Evolutionary conservation across 2,888 invertebrate species (phyloP), one percentile per base, ranked within the genome.

Genomic region (Seladonia tumulorum): DNA sequence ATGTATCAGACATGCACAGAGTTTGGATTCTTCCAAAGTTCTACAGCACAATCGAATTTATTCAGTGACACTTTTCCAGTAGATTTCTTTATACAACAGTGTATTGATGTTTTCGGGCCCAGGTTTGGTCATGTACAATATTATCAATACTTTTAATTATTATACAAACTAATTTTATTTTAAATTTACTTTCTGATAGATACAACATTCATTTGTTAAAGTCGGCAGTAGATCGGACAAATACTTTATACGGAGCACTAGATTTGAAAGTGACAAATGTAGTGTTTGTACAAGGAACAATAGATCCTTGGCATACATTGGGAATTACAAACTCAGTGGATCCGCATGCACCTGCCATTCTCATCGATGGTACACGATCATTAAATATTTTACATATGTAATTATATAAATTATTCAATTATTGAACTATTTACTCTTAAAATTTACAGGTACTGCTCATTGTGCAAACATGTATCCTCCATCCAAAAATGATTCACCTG

Each of bases 1-100:
- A 97, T 96, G 83, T 99, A 98, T 94, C 99, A 99, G 95, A 99
- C 99, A 0, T 99, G 99, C 94, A 98, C 98, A 0, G 99, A 99
- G 95, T 99, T 99, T 94, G 99, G 99, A 45, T 99, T 98, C 95
- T 99, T 97, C 95, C 99, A 99, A 95, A 98, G 98, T 0, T 98
- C 99, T 0, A 97, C 97, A 0, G 96, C 96, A 5, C 95, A 96
- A 82, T 95, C 96, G 3, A 95, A 96, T 94, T 97, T 94, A 70
- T 99, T 99, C 94, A 98, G 98, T 0, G 96, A 97, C 92, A 95
- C 96, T 49, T 98, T 99, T 90, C 96, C 97, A 0, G 94, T 97
- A 0, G 96, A 97, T 82, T 99, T 97, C 95, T 99, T 97, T 92
- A 96, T 97, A 45, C 96, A 97, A 86, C 98, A 98, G 93, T 99